Evolutionary conservation across 1,140 invertebrate species (phyloP).

Genomic region (Drosophila tristis): DNA sequence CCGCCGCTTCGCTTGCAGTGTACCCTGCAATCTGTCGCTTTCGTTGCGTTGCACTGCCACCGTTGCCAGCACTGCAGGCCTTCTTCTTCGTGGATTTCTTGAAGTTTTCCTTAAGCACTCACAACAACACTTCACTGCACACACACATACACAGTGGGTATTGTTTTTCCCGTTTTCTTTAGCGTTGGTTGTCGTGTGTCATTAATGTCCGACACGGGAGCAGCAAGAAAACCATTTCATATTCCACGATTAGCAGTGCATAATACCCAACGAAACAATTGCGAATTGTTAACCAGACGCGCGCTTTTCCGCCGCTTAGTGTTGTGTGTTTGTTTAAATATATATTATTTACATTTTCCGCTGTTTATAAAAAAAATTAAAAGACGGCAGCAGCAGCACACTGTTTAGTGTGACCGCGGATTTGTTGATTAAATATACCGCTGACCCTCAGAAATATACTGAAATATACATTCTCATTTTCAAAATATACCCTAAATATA

Average conservation of each 20-base stretch:
- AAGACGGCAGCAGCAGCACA: constrained; percentile 23
- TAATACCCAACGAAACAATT: not conserved
- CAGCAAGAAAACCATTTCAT: constrained; percentile 17
- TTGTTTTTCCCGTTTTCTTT: constrained; percentile 45
- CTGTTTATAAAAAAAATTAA: constrained; percentile 34
- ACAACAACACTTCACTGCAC: constrained; percentile 62
- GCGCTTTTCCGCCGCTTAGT: constrained; percentile 1
- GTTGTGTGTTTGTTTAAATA: not conserved
- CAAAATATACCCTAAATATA: too few species aligned
- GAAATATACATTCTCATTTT: too few species aligned
- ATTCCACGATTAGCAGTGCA: too few species aligned
- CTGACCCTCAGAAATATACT: too few species aligned
- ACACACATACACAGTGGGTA: constrained; percentile 33
- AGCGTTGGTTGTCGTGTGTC: constrained; percentile 37
- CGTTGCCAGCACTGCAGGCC: constrained; percentile 1
- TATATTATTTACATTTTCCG: constrained; percentile 29
- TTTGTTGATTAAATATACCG: too few species aligned
- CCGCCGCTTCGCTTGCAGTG: constrained; percentile 34
- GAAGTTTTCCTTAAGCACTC: constrained; percentile 38
- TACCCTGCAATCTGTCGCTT: constrained; percentile 8
- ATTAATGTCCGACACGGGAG: constrained; percentile 38
- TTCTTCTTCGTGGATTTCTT: constrained; percentile 11
- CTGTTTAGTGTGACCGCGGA: not conserved
- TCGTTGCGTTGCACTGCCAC: constrained; percentile 15
- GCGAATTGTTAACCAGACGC: constrained; percentile 3